These are phyloP conservation scores for Drosophila rubida DNA, from an alignment of 2,888 invertebrate genomes.

Conservation along the genomic window DNA sequence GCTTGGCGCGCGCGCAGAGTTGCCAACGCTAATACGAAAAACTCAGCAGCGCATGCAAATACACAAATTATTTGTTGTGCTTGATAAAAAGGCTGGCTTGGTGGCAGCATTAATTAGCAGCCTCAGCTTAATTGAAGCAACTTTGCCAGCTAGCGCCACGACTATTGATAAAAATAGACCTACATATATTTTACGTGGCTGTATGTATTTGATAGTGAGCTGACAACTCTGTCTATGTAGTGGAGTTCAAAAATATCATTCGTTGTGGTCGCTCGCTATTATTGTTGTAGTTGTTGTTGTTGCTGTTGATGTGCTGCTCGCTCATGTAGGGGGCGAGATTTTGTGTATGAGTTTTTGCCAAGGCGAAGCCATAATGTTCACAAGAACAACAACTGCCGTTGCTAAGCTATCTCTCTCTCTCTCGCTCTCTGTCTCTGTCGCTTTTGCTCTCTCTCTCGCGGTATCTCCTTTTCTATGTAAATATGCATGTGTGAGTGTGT, in stretches of 20 bases:
- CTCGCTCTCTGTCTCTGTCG: constrained; percentile 14
- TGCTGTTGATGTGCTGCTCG: constrained; percentile 35
- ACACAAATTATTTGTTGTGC: constrained; percentile 42
- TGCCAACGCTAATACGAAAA: constrained; percentile 54
- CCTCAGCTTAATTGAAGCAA: constrained; percentile 44
- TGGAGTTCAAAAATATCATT: constrained; percentile 76
- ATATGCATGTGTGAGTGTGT: constrained; percentile 16
- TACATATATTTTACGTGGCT: constrained; percentile 1
- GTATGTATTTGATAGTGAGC: constrained; percentile 8
- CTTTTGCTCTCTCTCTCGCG: constrained; percentile 16
- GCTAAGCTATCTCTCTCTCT: constrained; percentile 44
- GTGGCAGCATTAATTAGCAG: constrained; percentile 48
- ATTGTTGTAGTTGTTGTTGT: constrained; percentile 37
- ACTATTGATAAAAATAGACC: constrained; percentile 42
- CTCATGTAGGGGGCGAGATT: constrained; percentile 69
- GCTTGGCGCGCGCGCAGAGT: constrained; percentile 68
- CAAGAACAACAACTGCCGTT: constrained; percentile 70
- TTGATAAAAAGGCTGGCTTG: constrained; percentile 44
- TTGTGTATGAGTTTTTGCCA: constrained; percentile 52
- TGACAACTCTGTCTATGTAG: constrained; percentile 72
- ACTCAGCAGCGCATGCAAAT: constrained; percentile 47
- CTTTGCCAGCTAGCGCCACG: constrained; percentile 33
- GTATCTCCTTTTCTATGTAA: constrained; percentile 39
- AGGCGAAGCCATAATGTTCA: constrained; percentile 75
- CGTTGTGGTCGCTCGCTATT: constrained; percentile 31